phyloP scores from a whole-genome alignment of 2,113 vertebrate species.

The Nannobrachium achirus region DNA sequence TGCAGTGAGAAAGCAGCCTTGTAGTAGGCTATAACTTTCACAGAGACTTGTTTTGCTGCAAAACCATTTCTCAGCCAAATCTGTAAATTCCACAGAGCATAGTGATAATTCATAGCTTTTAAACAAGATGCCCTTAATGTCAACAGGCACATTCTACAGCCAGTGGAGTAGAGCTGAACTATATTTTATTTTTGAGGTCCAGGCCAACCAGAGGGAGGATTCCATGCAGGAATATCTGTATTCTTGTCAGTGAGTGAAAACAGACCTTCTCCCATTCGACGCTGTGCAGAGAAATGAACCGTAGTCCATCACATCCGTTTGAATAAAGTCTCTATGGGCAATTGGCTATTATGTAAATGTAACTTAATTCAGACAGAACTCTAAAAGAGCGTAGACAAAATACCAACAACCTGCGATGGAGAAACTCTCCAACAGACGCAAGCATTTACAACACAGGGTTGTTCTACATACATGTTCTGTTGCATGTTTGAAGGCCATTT shows the following conservation, averaged over 20 bases:
- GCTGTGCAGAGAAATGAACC: neutral
- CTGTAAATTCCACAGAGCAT: neutral
- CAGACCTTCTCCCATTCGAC: conserved; percentile 34
- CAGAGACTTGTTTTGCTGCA: neutral
- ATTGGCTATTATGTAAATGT: neutral
- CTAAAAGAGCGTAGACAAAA: neutral
- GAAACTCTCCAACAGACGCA: conserved; percentile 48
- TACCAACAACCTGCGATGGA: neutral
- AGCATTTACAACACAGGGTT: conserved; percentile 48
- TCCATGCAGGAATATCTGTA: conserved; percentile 7
- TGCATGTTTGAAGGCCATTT: conserved; percentile 46
- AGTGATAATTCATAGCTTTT: neutral
- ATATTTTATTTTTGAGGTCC: neutral
- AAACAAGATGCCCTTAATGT: conserved; percentile 5
- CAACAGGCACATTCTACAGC: conserved; percentile 7
- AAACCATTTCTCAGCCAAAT: neutral
- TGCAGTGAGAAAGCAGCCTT: neutral
- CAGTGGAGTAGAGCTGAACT: conserved; percentile 13
- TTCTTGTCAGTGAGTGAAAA: conserved; percentile 46
- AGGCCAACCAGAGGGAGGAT: conserved; percentile 14
- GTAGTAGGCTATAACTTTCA: neutral
- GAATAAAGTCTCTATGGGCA: conserved; percentile 5
- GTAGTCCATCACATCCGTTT: conserved; percentile 12
- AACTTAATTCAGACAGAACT: neutral
- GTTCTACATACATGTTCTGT: conserved; percentile 48